phyloP scores from a whole-genome alignment of 2,797 vertebrate species.

The Sandelia bainsii region DNA sequence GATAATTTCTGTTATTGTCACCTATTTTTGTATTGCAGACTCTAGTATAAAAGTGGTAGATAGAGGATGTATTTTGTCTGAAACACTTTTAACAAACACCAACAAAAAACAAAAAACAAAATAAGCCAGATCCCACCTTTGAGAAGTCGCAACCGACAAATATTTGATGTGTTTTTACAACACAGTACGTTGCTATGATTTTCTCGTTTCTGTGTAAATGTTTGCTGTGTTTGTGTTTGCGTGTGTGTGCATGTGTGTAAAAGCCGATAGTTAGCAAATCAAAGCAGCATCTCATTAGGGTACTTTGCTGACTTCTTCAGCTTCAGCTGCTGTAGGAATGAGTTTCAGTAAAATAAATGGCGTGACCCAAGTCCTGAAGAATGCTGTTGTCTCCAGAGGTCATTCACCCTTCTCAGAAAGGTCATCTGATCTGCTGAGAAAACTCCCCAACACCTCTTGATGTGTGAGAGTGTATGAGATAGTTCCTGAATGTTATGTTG shows the following conservation, averaged over 20 bases:
- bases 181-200: no score
- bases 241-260: neutral
- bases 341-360: slow-evolving; percentile 29
- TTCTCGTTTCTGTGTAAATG: neutral
- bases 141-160: neutral
- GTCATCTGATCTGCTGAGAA: slow-evolving; percentile 34
- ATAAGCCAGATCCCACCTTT: neutral
- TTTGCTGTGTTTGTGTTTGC: neutral
- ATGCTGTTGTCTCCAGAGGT: slow-evolving; percentile 31
- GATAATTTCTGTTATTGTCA: no score
- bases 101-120: neutral
- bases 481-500: slow-evolving; percentile 25
- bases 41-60: no score
- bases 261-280: neutral
- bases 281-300: slow-evolving; percentile 11
- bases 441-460: neutral
- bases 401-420: slow-evolving; percentile 35
- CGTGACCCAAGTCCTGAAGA: slow-evolving; percentile 10
- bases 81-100: neutral
- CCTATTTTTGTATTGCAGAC: no score
- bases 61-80: neutral
- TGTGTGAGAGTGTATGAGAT: slow-evolving; percentile 11
- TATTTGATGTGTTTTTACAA: no score
- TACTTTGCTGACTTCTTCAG: neutral
- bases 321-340: slow-evolving; percentile 34